phyloP scores from a whole-genome alignment of 2,113 vertebrate genomes.

The Ovibos moschatus region DNA sequence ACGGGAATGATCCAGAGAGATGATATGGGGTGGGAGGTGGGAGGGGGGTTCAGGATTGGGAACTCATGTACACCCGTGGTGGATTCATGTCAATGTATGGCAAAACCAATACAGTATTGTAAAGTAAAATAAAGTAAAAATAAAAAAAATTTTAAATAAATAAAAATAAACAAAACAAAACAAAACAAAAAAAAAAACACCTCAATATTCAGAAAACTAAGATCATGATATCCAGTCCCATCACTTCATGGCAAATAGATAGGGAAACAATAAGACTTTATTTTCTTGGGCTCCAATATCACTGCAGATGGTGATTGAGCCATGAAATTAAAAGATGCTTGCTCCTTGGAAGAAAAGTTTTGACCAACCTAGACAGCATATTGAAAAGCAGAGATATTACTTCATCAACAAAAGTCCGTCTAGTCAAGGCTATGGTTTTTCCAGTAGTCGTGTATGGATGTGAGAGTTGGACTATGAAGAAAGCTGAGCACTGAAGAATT shows the following conservation, averaged over 20 bases:
- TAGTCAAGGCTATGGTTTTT: neutral
- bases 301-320: neutral
- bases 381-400: neutral
- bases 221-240: neutral
- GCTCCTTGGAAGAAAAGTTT: neutral
- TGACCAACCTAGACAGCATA: neutral
- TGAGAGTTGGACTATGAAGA: neutral
- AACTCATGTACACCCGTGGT: no score
- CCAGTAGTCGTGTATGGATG: neutral
- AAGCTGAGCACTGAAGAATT: neutral
- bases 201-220: neutral
- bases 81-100: no score
- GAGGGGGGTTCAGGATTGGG: no score
- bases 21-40: no score
- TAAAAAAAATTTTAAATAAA: no score
- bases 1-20: no score
- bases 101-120: no score
- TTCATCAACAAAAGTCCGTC: neutral
- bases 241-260: neutral
- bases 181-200: no score
- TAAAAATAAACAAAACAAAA: no score
- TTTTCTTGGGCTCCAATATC: neutral
- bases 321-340: neutral
- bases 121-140: no score
- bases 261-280: neutral